phyloP scores from a whole-genome alignment of 2,797 vertebrate species.

The Sciurus vulgaris region DNA sequence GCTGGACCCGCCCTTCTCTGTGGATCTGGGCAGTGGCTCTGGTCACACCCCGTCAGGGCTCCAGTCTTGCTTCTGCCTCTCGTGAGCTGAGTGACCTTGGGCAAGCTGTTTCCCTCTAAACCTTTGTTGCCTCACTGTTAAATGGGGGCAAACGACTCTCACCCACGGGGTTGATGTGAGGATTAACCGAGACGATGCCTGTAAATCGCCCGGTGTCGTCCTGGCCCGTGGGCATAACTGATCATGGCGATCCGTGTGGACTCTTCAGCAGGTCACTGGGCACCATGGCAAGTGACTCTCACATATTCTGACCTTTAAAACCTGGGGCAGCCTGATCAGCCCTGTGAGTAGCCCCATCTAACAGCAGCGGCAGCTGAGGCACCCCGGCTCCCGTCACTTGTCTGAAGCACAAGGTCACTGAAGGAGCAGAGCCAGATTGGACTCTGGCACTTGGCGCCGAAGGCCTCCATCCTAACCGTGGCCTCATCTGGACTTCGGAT shows the following conservation, averaged over 20 bases:
- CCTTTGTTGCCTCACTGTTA: not conserved
- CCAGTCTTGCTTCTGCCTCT: not conserved
- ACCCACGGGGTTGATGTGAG: not conserved
- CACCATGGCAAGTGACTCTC: not conserved
- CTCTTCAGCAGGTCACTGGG: accelerated
- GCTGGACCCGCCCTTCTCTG: not conserved
- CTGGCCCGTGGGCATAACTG: accelerated
- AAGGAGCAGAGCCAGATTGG: not conserved
- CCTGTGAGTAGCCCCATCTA: not conserved
- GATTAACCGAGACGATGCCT: not conserved
- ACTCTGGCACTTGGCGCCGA: not conserved
- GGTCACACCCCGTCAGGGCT: not conserved
- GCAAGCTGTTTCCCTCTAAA: not conserved
- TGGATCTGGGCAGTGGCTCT: not conserved
- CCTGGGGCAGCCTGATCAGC: not conserved
- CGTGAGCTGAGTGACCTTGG: not conserved
- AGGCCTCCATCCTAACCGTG: not conserved
- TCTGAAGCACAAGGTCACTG: not conserved
- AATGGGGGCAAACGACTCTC: not conserved
- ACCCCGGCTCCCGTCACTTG: too few species aligned
- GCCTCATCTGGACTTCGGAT: too few species aligned
- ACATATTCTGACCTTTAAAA: not conserved
- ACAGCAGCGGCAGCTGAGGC: not conserved
- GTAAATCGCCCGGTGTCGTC: too few species aligned
- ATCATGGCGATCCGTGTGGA: not conserved